Percentiles rank a stretch among this genome's conserved stretches.
phyloP scores from a whole-genome alignment of 1,140 invertebrate genomes.

The Tribolium madens region DNA sequence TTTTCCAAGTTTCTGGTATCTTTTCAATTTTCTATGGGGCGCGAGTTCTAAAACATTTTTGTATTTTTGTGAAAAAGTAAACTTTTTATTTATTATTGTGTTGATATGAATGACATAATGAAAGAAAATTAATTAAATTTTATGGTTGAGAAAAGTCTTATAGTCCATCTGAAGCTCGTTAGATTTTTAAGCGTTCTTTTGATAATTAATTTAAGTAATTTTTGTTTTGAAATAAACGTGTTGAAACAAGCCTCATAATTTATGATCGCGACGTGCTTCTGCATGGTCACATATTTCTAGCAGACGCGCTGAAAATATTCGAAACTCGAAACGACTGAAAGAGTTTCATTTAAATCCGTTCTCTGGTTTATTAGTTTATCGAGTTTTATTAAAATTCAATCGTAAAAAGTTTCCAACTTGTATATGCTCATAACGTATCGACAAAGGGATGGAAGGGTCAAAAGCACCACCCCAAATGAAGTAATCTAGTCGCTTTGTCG shows the following conservation, averaged over 20 bases:
- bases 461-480: conserved; percentile 6
- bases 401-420: conserved; percentile 30
- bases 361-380: conserved; percentile 29
- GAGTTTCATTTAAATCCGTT: conserved; percentile 26
- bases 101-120: not conserved
- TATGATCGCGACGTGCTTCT: not conserved
- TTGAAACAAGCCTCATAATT: not conserved
- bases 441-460: too few relatives aligned
- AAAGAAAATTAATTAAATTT: not conserved
- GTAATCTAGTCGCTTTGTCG: conserved; percentile 35
- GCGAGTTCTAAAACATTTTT: too few relatives aligned
- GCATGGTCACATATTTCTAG: not conserved
- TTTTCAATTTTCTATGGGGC: too few relatives aligned
- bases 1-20: too few relatives aligned
- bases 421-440: not conserved
- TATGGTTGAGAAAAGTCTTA: not conserved
- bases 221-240: not conserved
- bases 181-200: not conserved
- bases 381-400: conserved; percentile 29
- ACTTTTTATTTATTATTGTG: not conserved
- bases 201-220: not conserved
- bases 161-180: not conserved
- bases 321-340: not conserved
- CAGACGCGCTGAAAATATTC: conserved; percentile 6
- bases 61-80: too few relatives aligned